A percentile compares a stretch with the other conserved stretches of the same genome.
Conservation (phyloP, 1,140 invertebrate genomes). For the Cotesia glomerata region DNA sequence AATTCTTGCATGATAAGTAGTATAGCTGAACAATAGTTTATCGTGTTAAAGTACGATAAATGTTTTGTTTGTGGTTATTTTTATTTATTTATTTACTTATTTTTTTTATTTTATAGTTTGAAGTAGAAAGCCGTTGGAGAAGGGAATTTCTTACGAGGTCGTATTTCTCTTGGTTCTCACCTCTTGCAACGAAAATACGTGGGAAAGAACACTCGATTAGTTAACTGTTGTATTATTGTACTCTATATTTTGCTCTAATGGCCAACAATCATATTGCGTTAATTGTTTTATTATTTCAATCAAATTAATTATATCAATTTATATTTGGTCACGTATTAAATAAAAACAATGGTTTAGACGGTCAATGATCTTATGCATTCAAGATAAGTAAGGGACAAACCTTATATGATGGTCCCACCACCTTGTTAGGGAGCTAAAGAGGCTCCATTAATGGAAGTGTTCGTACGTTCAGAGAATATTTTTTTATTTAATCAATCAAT, state of each 20-base stretch:
- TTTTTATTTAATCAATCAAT: too few species aligned
- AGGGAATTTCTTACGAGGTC: not conserved
- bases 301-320: not conserved
- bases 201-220: conserved; percentile 27
- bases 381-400: conserved; percentile 21
- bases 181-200: conserved; percentile 29
- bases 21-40: not conserved
- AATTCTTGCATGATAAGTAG: not conserved
- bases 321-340: not conserved
- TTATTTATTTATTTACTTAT: too few species aligned
- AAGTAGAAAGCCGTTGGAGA: too few species aligned
- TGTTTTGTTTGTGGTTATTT: too few species aligned
- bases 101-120: too few species aligned
- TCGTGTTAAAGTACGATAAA: not conserved
- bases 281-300: not conserved
- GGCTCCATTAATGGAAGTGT: conserved; percentile 40
- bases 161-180: not conserved
- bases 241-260: not conserved
- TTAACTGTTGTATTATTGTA: not conserved
- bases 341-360: conserved; percentile 24
- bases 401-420: conserved; percentile 31
- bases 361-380: conserved; percentile 46
- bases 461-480: too few species aligned
- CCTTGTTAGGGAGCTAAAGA: conserved; percentile 44
- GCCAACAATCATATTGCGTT: not conserved